Percentiles rank a stretch among this genome's conserved stretches.
phyloP scores from a whole-genome alignment of 1,140 invertebrate genomes.

The Oedothorax gibbosus region DNA sequence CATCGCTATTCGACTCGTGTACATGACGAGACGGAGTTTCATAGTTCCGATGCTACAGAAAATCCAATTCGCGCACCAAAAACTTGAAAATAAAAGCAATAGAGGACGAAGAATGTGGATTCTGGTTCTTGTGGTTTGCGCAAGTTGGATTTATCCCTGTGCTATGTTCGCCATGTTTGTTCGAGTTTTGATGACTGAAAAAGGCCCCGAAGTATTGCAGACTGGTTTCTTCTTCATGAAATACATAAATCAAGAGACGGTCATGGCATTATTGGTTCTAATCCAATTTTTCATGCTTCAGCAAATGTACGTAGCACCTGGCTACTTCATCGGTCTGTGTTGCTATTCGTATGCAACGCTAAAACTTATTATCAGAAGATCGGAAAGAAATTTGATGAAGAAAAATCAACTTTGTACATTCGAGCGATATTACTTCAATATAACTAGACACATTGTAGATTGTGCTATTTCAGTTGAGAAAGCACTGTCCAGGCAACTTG shows the following conservation, averaged over 20 bases:
- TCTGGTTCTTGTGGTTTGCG: background rate
- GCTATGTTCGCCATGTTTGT: background rate
- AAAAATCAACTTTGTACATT: background rate
- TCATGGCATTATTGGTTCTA: background rate
- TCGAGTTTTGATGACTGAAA: background rate
- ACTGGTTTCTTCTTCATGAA: background rate
- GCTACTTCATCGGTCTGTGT: background rate
- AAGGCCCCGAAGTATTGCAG: background rate
- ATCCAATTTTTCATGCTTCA: background rate
- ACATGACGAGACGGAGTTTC: background rate
- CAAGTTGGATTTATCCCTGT: background rate
- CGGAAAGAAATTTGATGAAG: background rate
- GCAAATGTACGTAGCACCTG: constrained; percentile 10
- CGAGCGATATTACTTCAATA: background rate
- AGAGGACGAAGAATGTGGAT: background rate
- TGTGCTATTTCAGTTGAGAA: background rate
- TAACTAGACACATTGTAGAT: background rate
- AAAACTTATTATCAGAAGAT: background rate
- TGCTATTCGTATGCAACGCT: constrained; percentile 17
- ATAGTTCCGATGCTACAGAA: constrained; percentile 7
- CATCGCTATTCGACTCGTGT: constrained; percentile 8
- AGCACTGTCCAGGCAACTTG: background rate
- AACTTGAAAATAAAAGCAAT: background rate
- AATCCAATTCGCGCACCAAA: background rate
- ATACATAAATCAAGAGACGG: background rate